These are phyloP conservation scores for Polylopha cassiicola DNA, from an alignment of 2,888 invertebrate species.

Conservation along the genomic window DNA sequence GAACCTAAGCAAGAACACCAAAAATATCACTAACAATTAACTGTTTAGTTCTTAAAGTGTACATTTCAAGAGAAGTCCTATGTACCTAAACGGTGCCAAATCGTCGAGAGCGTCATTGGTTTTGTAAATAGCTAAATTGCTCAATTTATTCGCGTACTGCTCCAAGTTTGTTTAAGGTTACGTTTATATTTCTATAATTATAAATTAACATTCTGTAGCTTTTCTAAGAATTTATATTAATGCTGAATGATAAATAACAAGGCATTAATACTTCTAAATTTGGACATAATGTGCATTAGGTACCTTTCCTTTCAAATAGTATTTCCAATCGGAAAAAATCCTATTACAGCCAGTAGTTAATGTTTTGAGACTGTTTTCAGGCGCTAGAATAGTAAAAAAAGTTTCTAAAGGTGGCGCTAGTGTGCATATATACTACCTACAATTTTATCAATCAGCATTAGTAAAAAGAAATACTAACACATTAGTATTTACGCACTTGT, in stretches of 20 bases:
- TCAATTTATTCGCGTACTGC: constrained; percentile 40
- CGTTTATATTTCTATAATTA: constrained; percentile 22
- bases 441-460: neutral
- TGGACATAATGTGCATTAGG: no score
- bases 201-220: constrained; percentile 9
- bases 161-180: constrained; percentile 17
- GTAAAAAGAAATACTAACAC: no score
- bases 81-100: constrained; percentile 72
- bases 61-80: constrained; percentile 53
- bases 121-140: constrained; percentile 46
- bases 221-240: constrained; percentile 8
- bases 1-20: no score
- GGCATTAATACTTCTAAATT: no score
- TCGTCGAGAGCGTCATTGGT: constrained; percentile 24
- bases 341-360: no score
- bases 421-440: no score
- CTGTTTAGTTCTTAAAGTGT: constrained; percentile 39
- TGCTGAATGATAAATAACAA: no score
- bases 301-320: no score
- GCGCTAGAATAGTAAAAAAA: no score
- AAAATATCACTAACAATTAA: constrained; percentile 23
- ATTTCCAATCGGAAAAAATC: no score
- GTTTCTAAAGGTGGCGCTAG: no score
- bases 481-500: constrained; percentile 2
- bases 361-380: no score